Evolutionary conservation across 1,140 invertebrate genomes (phyloP), one percentile per base, ranked within the genome.

Genomic region (Pseudomyrmex gracilis): DNA sequence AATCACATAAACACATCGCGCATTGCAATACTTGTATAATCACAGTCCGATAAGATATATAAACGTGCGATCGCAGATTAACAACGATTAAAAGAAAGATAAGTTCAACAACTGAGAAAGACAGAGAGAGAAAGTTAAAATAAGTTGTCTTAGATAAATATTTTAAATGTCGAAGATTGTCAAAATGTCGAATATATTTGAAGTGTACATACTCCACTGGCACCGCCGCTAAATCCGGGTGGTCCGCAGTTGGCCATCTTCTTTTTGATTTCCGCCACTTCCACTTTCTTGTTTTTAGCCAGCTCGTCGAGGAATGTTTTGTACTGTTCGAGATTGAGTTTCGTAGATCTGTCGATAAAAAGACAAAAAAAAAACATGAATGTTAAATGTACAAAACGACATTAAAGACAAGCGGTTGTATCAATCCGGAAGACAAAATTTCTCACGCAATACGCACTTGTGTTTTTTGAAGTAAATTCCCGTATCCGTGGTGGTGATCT

Each of bases 391-490:
- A 34, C 34, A 34, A 34, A 34, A 73, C 1, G 1, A 73, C 13
- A 73, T 73, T 15, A 51, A 51, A 51, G 12, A 43, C 1, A 58
- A 10, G 10, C 13, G 7, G 10, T 70, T 15, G 63, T 17, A 58
- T 47, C 20, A 13, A 74, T 47, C 5, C 34, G 34, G 4, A 34
- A 34, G 34, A 34, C 34, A 34, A 34, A 34, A 57, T 53, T 78
- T 57, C 61, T 15, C 2, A 53, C 17, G 12, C 80, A 51, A 57
- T 10, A 86, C 94, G 90, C 94, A 97, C 96, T 98, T 98, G 78
- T 98, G 96, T 91, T 98, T 98, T 92, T 98, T 98, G 92, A 98
- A 98, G 91, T 97, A 96, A 61, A 98, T 98, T 45, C 97, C 97
- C 0, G 97, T 98, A 89, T 98, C 98, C 2, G 97, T 98, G 9